A percentile compares a stretch with the other conserved stretches of the same genome.
phyloP scores from a whole-genome alignment of 1,140 invertebrate genomes.

The Hyles vespertilio region DNA sequence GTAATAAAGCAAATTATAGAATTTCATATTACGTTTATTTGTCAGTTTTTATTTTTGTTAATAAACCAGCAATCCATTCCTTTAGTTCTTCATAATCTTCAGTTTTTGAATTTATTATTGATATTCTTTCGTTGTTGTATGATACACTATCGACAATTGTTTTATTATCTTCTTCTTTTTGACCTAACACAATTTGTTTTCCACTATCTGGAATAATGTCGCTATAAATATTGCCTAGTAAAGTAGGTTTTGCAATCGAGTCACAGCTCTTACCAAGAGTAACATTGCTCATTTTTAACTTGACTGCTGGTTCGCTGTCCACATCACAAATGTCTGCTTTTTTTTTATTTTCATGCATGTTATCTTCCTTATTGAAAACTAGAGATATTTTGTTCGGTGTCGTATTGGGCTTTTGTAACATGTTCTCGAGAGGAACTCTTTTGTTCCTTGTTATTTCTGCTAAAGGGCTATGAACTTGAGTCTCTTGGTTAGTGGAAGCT shows the following conservation, averaged over 20 bases:
- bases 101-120: no score
- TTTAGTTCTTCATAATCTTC: no score
- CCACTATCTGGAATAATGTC: no score
- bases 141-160: no score
- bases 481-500: conserved; percentile 26
- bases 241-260: background rate
- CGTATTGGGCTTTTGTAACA: background rate
- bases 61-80: no score
- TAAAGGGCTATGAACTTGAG: conserved; percentile 25
- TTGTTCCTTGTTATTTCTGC: conserved; percentile 3
- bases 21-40: no score
- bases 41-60: no score
- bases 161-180: no score
- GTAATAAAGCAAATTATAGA: no score
- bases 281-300: background rate
- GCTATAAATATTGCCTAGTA: conserved; percentile 11
- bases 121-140: no score
- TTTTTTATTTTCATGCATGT: conserved; percentile 6
- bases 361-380: conserved; percentile 30
- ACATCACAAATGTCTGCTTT: background rate
- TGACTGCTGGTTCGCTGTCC: background rate
- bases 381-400: conserved; percentile 16
- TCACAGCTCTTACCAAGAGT: background rate
- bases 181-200: no score
- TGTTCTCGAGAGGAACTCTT: background rate